Base-by-base conservation (phyloP, 2,888 invertebrate species). In the Prosapia bicincta region DNA sequence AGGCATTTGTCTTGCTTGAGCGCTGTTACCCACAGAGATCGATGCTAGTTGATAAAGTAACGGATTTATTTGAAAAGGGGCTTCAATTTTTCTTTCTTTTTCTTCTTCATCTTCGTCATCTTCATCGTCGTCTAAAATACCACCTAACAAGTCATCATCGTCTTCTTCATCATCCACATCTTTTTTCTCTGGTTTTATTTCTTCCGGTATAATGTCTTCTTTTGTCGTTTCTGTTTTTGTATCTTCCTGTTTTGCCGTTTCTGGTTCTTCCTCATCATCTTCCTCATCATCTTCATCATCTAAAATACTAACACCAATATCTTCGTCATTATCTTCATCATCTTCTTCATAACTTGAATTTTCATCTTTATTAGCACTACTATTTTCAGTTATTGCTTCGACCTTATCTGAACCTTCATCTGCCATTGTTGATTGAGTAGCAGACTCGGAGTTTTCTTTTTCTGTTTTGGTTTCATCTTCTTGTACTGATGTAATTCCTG, bases 391-490 rank as follows among this genome's bases (percentile, higher is more conserved):
- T 69, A 73, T 66, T 23, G 69, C 38, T 66, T 77, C 67, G 20
- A 66, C 70, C 26, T 73, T 66, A 28, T 66, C 76, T 69, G 72
- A 66, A 0, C 66, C 70, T 68, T 72, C 73, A 65, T 66, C 68
- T 23, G 69, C 23, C 9, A 38, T 3, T 30, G 1, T 69, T 10
- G 70, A 13, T 25, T 26, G 26, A 32, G 76, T 76, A 25, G 71
- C 66, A 25, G 70, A n/a, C 5, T 26, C 67, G n/a, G 20, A 54
- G 30, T 70, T 30, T 25, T 32, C 70, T 28, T 26, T 66, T 26
- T 26, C 23, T 38, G 69, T 24, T 76, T 83, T 81, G 81, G 84
- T 84, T 71, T 73, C 74, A n/a, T 25, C 32, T 20, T 76, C 66
- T 1, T 2, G 0, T 54, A 20, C 54, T 5, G 54, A 54, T 54